phyloP scores from a whole-genome alignment of 2,113 vertebrate species.

The Podarcis cretensis region DNA sequence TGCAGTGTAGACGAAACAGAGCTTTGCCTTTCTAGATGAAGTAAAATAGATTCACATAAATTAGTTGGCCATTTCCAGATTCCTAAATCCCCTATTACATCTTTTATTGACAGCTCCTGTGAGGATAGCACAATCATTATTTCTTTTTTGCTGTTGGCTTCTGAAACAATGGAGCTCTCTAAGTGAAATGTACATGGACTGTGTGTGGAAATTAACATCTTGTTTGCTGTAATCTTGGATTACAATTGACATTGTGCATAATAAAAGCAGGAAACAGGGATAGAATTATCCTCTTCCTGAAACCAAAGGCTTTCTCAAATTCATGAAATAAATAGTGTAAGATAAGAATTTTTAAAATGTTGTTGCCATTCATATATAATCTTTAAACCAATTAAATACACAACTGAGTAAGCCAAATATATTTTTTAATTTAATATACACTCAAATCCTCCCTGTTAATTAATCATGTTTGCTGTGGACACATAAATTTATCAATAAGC shows the following conservation, averaged over 20 bases:
- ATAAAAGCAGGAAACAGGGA: constrained; percentile 83
- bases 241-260: constrained; percentile 86
- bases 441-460: background rate
- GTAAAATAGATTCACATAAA: constrained; percentile 91
- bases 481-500: background rate
- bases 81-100: constrained; percentile 93
- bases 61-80: constrained; percentile 90
- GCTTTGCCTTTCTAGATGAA: constrained; percentile 83
- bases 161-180: constrained; percentile 71
- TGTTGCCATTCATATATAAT: background rate
- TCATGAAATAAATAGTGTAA: constrained; percentile 47
- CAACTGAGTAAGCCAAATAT: constrained; percentile 14
- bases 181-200: constrained; percentile 82
- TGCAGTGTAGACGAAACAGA: constrained; percentile 78
- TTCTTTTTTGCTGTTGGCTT: constrained; percentile 77
- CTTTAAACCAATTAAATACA: background rate
- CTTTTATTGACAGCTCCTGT: constrained; percentile 85
- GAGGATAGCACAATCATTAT: constrained; percentile 82
- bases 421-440: background rate
- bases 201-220: constrained; percentile 89
- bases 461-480: background rate
- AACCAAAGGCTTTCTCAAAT: constrained; percentile 62
- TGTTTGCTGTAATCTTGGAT: constrained; percentile 92
- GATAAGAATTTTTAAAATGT: background rate
- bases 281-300: constrained; percentile 71